Evolutionary conservation across 1,140 invertebrate species (phyloP).

Genomic region (Drosophila kohkoa): DNA sequence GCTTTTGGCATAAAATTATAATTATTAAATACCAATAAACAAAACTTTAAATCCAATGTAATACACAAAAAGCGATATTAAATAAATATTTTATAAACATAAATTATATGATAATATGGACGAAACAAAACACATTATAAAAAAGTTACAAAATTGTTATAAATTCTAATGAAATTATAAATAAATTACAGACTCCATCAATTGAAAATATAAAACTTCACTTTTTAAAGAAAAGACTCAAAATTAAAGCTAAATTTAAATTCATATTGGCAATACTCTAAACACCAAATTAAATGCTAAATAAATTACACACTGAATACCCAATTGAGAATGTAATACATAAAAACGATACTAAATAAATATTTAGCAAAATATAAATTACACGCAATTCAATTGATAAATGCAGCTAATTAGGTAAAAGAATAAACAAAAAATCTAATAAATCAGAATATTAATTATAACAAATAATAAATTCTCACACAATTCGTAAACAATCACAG

Average conservation of each 20-base stretch:
- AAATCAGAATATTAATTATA: conserved; percentile 27
- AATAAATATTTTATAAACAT: background rate
- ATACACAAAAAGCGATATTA: background rate
- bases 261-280: background rate
- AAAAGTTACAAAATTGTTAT: no score
- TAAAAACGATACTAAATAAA: conserved; percentile 1
- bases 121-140: no score
- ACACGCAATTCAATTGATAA: conserved; percentile 2
- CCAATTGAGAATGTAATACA: background rate
- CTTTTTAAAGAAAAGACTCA: no score
- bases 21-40: background rate
- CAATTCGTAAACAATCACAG: background rate
- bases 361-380: background rate
- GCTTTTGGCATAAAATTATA: no score
- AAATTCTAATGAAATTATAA: no score
- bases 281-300: background rate
- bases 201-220: no score
- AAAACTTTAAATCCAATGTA: no score
- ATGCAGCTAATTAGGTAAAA: conserved; percentile 1
- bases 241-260: no score
- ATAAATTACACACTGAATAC: background rate
- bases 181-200: no score
- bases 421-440: conserved; percentile 8
- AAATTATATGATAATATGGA: background rate
- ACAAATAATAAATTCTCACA: conserved; percentile 24